phyloP scores from a whole-genome alignment of 2,888 invertebrate genomes.

The Anorthoa munda region DNA sequence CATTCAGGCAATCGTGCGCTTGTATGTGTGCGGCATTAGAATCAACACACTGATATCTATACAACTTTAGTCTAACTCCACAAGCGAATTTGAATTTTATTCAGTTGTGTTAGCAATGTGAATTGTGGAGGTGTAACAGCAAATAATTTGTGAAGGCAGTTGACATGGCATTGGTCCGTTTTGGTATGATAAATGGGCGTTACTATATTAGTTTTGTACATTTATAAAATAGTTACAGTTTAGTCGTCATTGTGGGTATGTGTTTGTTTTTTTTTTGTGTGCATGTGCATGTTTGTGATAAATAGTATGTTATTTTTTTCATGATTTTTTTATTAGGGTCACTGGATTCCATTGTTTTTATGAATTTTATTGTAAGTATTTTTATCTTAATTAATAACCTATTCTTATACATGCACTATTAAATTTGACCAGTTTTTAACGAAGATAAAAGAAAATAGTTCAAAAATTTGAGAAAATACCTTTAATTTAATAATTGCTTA shows the following conservation, averaged over 20 bases:
- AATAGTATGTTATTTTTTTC: slow-evolving; percentile 43
- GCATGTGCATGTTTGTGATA: slow-evolving; percentile 16
- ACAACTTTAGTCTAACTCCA: slow-evolving; percentile 44
- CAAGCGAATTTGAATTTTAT: slow-evolving; percentile 66
- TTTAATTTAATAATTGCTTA: neutral
- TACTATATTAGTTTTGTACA: slow-evolving; percentile 78
- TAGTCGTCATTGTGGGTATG: slow-evolving; percentile 57
- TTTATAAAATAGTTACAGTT: slow-evolving; percentile 79
- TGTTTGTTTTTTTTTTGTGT: slow-evolving; percentile 59
- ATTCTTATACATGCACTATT: too few relatives aligned
- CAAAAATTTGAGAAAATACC: neutral
- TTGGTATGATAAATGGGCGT: slow-evolving; percentile 89
- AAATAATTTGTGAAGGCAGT: slow-evolving; percentile 74
- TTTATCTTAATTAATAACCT: too few relatives aligned
- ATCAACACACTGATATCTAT: slow-evolving; percentile 73
- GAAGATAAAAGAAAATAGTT: neutral
- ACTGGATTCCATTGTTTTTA: too few relatives aligned
- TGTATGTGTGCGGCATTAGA: slow-evolving; percentile 70
- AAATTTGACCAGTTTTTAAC: neutral
- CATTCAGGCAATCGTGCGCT: slow-evolving; percentile 72
- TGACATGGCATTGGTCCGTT: slow-evolving; percentile 88
- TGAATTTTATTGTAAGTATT: too few relatives aligned
- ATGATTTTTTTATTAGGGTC: too few relatives aligned
- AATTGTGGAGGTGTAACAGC: slow-evolving; percentile 59
- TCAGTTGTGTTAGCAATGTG: slow-evolving; percentile 43